Evolutionary conservation across 92 coral and sea anemone species (phyloP), one percentile per base, ranked within the genome.

Genomic region (Blastomussa wellsi): DNA sequence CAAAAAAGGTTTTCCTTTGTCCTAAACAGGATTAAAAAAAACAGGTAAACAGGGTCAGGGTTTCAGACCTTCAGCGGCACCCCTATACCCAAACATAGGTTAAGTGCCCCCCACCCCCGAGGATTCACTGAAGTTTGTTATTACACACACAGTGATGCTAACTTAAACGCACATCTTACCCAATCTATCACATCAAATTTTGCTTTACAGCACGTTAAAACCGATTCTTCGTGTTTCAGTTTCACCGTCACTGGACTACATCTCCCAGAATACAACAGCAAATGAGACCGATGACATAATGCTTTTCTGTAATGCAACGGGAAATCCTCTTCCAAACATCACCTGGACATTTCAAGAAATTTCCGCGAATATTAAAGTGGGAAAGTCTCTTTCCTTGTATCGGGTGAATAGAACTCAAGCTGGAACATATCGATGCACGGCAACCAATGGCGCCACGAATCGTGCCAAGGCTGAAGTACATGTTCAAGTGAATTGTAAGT

Each of bases 261-360:
- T 84, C 74, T 75, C 86, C 48, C 89, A 82, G 4, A 67, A 74
- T 42, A 53, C 37, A 38, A 89, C 89, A 22, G 86, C 74, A 4
- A 85, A 85, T 35, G 92, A 85, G 69, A 89, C 82, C 38, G 86
- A 79, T 20, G 78, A 82, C 36, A 66, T 75, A 37, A 65, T 17
- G 10, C 10, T 89, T 35, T 89, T 79, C 79, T 89, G 92, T 48
- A 85, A 89, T 28, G 85, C 89, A 19, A 72, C 86, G 52, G 92
- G 89, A 14, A 75, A 53, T 7, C 92, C 92, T 5, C 51, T 20
- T 20, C 92, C 92, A 17, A 60, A 8, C 49, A 76, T 89, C 59
- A 72, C 75, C 28, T 79, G 86, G 92, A 73, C 75, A 47, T 67
- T 66, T 80, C 66, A 0, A 0, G 76, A 57, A 9, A 31, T 5